These are phyloP conservation scores for Oikopleura vanhoeffeni DNA, from an alignment of 23 tunicate genomes.

Conservation along the genomic window DNA sequence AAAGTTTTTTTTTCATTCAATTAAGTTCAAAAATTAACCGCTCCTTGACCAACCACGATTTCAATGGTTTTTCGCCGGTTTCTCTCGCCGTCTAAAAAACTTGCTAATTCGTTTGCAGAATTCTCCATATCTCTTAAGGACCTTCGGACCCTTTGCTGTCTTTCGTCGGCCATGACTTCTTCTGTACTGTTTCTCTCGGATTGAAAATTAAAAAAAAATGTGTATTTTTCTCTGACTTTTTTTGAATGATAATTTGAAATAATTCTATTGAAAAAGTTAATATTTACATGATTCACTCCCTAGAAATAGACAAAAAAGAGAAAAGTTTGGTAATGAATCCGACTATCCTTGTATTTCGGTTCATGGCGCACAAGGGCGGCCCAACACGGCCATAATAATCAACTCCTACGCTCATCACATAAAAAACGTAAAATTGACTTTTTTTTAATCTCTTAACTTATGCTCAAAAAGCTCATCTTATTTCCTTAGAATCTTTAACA, in stretches of 20 bases:
- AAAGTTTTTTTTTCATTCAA: too few species aligned
- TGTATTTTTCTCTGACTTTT: too few species aligned
- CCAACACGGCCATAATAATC: not conserved
- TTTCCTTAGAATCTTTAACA: too few species aligned
- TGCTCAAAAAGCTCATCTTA: too few species aligned
- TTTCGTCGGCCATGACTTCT: not conserved
- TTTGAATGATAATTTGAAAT: too few species aligned
- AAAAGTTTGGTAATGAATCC: not conserved
- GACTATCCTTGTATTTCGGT: not conserved
- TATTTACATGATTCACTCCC: too few species aligned
- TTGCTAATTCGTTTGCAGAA: not conserved
- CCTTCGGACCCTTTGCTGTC: not conserved
- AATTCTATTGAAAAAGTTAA: too few species aligned
- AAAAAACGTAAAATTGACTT: too few species aligned
- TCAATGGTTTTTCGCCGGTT: conserved; percentile 2
- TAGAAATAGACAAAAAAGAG: too few species aligned
- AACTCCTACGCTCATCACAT: conserved; percentile 5
- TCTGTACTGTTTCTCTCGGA: not conserved
- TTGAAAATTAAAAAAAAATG: too few species aligned
- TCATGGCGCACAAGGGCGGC: conserved; percentile 1
- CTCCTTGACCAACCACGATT: conserved; percentile 2
- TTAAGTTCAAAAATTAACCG: too few species aligned
- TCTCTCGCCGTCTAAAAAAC: not conserved
- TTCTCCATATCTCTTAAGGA: not conserved
- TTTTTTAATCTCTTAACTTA: too few species aligned